Conservation (phyloP, 1,140 invertebrate species). For the Agrilus planipennis region DNA sequence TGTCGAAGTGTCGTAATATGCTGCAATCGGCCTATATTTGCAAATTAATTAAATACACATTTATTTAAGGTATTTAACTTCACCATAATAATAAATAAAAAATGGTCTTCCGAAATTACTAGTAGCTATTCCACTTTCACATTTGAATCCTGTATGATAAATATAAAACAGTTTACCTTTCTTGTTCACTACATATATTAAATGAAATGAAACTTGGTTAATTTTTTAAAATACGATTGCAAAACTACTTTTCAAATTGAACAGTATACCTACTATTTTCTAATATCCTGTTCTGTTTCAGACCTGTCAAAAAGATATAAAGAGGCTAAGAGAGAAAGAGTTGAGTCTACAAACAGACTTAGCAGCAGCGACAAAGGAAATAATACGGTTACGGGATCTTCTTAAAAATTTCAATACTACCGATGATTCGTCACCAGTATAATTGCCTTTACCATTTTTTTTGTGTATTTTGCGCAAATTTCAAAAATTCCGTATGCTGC, state of each 20-base stretch:
- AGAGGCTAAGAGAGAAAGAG: conserved; percentile 78
- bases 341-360: conserved; percentile 73
- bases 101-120: too few relatives aligned
- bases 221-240: too few relatives aligned
- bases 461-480: neutral
- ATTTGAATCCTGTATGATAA: too few relatives aligned
- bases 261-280: neutral
- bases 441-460: conserved; percentile 2
- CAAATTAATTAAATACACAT: too few relatives aligned
- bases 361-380: conserved; percentile 67
- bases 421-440: conserved; percentile 28
- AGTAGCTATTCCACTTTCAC: too few relatives aligned
- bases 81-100: too few relatives aligned
- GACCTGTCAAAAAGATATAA: conserved; percentile 89
- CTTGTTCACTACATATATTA: too few relatives aligned
- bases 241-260: neutral
- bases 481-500: neutral
- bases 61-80: too few relatives aligned
- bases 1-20: conserved; percentile 24
- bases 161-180: too few relatives aligned
- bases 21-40: too few relatives aligned
- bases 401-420: conserved; percentile 58
- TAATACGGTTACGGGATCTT: conserved; percentile 64
- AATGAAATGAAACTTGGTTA: too few relatives aligned
- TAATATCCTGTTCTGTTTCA: conserved; percentile 38